Evolutionary conservation across 2,888 invertebrate species (phyloP).

Genomic region (Prionchulus punctatus): DNA sequence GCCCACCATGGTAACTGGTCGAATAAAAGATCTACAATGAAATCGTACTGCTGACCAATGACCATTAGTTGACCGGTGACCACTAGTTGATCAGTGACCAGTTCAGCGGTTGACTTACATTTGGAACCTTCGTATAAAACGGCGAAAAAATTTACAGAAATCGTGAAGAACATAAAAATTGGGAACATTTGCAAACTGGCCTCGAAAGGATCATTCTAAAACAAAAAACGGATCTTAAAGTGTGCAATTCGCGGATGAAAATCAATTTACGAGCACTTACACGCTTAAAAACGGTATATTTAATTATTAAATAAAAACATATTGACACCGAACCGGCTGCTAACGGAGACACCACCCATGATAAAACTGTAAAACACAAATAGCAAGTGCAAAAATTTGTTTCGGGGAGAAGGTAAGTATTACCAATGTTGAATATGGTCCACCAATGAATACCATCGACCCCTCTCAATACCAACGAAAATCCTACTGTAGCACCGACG

Average conservation of each 20-base stretch:
- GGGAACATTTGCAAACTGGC: constrained; percentile 8
- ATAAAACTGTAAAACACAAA: constrained; percentile 9
- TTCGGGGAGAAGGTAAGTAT: not conserved
- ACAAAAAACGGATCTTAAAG: not conserved
- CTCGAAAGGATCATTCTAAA: constrained; percentile 4
- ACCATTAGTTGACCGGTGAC: no score
- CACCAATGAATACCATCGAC: constrained; percentile 13
- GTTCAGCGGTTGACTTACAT: constrained; percentile 10
- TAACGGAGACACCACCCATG: constrained; percentile 14
- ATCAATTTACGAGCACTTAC: constrained; percentile 11
- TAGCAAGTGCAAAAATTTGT: not conserved
- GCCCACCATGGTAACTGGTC: constrained; percentile 13
- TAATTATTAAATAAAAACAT: constrained; percentile 12
- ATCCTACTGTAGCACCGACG: constrained; percentile 14
- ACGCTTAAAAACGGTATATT: constrained; percentile 47
- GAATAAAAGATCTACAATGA: constrained; percentile 9
- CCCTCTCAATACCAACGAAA: constrained; percentile 13
- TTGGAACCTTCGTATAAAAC: constrained; percentile 13
- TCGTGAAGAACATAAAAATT: constrained; percentile 9
- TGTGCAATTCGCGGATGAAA: not conserved
- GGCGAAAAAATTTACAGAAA: constrained; percentile 10
- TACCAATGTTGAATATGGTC: constrained; percentile 45
- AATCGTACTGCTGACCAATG: no score
- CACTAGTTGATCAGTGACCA: no score
- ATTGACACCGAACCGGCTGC: constrained; percentile 12